A percentile compares a stretch with the other conserved stretches of the same genome.
phyloP scores from a whole-genome alignment of 92 coral and sea anemone species.

The Parazoanthus swiftii region DNA sequence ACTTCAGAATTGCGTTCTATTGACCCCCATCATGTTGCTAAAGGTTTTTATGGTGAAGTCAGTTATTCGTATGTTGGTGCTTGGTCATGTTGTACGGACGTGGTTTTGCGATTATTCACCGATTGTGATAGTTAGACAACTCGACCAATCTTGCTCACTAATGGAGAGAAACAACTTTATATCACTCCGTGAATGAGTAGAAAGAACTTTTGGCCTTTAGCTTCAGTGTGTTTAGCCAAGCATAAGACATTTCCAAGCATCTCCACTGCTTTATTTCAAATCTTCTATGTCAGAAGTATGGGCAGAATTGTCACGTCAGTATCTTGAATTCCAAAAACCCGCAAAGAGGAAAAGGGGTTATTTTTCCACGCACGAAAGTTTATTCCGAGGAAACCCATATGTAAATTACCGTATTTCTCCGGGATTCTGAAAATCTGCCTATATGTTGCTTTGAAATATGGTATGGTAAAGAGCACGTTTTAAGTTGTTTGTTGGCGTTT shows the following conservation, averaged over 20 bases:
- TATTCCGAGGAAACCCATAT: conserved; percentile 80
- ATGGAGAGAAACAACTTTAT: conserved; percentile 21
- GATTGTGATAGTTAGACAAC: conserved; percentile 31
- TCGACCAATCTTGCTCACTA: neutral
- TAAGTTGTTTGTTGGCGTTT: neutral
- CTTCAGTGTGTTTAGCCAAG: conserved; percentile 10
- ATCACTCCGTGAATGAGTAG: conserved; percentile 11
- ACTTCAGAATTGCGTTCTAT: neutral
- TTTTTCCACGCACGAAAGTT: neutral
- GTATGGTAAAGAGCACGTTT: neutral
- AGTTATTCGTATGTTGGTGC: neutral
- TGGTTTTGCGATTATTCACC: neutral
- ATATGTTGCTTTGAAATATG: neutral
- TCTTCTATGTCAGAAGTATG: neutral
- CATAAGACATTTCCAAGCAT: neutral
- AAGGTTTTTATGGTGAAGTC: neutral
- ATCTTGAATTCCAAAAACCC: conserved; percentile 17
- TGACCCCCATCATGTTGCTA: neutral
- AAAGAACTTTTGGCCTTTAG: conserved; percentile 3
- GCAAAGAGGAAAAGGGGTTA: conserved; percentile 2
- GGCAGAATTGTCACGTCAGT: neutral
- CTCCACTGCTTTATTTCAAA: neutral
- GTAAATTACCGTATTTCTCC: conserved; percentile 40
- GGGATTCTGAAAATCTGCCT: conserved; percentile 20
- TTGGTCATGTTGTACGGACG: neutral